A percentile compares a stretch with the other conserved stretches of the same genome.
Evolutionary conservation across 2,797 vertebrate genomes (phyloP).

Genomic region (Lepilemur ruficaudatus): DNA sequence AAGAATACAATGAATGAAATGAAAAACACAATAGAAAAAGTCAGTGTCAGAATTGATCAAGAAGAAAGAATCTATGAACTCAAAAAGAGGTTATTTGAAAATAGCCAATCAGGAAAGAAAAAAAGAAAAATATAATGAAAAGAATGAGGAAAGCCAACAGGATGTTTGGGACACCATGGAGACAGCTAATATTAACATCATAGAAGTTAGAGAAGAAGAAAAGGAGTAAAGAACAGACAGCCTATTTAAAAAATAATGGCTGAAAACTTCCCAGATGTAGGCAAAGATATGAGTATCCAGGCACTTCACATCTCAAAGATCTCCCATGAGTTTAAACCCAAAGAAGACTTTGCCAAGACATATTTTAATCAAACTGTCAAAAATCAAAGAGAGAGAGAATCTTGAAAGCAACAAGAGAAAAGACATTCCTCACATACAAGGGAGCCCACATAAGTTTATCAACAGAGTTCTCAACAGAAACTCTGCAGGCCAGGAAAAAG

Average conservation of each 20-base stretch:
- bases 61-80: neutral
- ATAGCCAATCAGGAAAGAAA: neutral
- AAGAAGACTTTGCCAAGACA: neutral
- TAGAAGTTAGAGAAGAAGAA: neutral
- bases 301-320: neutral
- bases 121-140: neutral
- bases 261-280: neutral
- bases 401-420: neutral
- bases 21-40: neutral
- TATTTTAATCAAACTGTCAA: neutral
- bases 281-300: neutral
- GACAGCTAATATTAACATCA: neutral
- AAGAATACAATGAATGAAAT: neutral
- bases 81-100: neutral
- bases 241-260: neutral
- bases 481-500: neutral
- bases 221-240: neutral
- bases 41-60: neutral
- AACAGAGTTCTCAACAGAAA: neutral
- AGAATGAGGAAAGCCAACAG: neutral
- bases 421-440: neutral
- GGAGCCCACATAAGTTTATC: neutral
- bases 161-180: neutral
- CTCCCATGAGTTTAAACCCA: neutral
- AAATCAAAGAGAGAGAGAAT: neutral